These are phyloP conservation scores for Mola mola DNA, from an alignment of 2,113 vertebrate species.

Conservation along the genomic window DNA sequence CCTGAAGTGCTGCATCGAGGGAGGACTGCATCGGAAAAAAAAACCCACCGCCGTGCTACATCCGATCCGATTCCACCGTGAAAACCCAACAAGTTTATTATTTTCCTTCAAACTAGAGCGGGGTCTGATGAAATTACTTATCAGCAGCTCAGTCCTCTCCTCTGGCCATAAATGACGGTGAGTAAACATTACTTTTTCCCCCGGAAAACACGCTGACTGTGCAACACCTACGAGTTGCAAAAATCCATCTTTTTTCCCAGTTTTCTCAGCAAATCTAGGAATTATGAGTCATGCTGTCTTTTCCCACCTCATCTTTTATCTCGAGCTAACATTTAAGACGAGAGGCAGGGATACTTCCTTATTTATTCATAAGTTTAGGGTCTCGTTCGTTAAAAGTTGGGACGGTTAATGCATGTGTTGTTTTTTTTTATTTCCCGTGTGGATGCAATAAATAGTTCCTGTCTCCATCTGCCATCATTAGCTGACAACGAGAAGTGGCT, in stretches of 20 bases:
- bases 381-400: conserved; percentile 55
- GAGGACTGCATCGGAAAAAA: conserved; percentile 71
- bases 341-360: conserved; percentile 8
- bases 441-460: too few relatives aligned
- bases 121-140: conserved; percentile 66
- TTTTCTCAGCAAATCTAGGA: too few relatives aligned
- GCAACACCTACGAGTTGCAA: conserved; percentile 18
- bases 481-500: too few relatives aligned
- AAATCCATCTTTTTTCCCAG: background rate
- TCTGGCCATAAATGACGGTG: conserved; percentile 72
- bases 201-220: conserved; percentile 41
- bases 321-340: background rate
- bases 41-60: conserved; percentile 40
- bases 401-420: background rate
- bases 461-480: too few relatives aligned
- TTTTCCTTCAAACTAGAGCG: conserved; percentile 7
- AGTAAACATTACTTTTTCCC: conserved; percentile 56
- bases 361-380: conserved; percentile 40
- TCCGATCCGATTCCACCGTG: conserved; percentile 59
- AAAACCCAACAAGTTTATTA: conserved; percentile 26
- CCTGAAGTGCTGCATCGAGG: conserved; percentile 82
- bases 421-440: background rate
- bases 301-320: too few relatives aligned
- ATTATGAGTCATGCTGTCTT: background rate
- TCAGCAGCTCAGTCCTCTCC: conserved; percentile 40